Percentiles rank a stretch among this genome's conserved stretches.
Conservation (phyloP, 2,797 vertebrate species). For the Tadarida brasiliensis region DNA sequence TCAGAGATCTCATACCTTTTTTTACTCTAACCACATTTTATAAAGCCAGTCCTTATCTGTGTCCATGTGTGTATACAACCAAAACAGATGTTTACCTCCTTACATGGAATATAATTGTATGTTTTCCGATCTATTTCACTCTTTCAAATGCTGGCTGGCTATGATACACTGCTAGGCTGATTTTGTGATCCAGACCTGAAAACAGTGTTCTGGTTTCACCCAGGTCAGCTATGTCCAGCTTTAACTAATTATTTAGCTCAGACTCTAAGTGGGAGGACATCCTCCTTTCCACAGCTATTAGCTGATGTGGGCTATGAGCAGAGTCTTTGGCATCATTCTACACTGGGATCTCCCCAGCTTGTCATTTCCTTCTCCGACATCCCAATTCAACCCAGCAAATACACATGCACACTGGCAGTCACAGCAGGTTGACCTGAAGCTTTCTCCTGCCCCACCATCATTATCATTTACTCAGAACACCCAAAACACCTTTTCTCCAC, state of each 20-base stretch:
- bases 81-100: neutral
- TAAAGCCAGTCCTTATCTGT: neutral
- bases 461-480: neutral
- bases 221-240: neutral
- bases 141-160: constrained; percentile 23
- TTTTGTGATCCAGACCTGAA: constrained; percentile 9
- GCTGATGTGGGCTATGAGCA: neutral
- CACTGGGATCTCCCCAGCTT: neutral
- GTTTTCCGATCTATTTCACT: neutral
- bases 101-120: neutral
- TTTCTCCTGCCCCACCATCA: neutral
- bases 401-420: rapidly evolving
- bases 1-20: neutral
- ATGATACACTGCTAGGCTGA: neutral
- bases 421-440: neutral
- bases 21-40: neutral
- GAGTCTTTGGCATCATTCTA: neutral
- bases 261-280: neutral
- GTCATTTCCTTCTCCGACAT: neutral
- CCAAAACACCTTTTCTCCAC: neutral
- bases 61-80: neutral
- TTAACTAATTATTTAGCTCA: neutral
- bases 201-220: neutral
- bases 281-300: neutral
- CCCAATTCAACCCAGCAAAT: neutral